phyloP scores from a whole-genome alignment of 2,888 invertebrate genomes.

The Syritta pipiens region DNA sequence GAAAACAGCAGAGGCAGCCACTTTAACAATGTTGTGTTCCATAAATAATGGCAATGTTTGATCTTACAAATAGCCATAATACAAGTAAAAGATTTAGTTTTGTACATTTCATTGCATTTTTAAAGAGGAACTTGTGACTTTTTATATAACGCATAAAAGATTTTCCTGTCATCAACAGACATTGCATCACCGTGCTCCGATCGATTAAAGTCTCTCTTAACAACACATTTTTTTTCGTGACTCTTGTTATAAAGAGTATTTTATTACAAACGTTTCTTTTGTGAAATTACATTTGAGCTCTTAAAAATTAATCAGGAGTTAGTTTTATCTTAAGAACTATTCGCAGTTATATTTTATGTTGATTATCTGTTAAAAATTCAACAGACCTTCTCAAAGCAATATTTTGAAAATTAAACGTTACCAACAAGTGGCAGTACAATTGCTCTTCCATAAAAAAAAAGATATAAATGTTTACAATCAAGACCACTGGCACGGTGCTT shows the following conservation, averaged over 20 bases:
- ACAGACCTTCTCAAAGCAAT: conserved; percentile 2
- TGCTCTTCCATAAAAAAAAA: conserved; percentile 1
- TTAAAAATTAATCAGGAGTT: conserved; percentile 17
- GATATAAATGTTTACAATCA: conserved; percentile 3
- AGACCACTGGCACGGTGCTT: conserved; percentile 1
- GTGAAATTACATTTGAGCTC: conserved; percentile 13
- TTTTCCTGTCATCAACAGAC: too few relatives aligned
- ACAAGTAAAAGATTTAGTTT: too few relatives aligned
- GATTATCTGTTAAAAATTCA: not conserved
- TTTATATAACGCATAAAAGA: too few relatives aligned
- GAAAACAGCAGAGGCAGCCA: too few relatives aligned
- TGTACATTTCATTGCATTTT: too few relatives aligned
- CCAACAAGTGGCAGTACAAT: conserved; percentile 21
- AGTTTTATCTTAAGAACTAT: conserved; percentile 12
- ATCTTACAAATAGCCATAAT: too few relatives aligned
- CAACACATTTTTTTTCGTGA: not conserved
- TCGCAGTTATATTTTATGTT: conserved; percentile 8
- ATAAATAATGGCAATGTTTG: too few relatives aligned
- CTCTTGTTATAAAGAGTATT: conserved; percentile 37
- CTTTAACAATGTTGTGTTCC: too few relatives aligned
- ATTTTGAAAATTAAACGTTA: not conserved
- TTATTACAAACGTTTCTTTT: conserved; percentile 16
- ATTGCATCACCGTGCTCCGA: too few relatives aligned
- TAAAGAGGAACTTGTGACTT: too few relatives aligned
- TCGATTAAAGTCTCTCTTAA: not conserved